A percentile compares a stretch with the other conserved stretches of the same genome.
Conservation (phyloP, 2,888 invertebrate species). For the Hirtodrosophila confusa region DNA sequence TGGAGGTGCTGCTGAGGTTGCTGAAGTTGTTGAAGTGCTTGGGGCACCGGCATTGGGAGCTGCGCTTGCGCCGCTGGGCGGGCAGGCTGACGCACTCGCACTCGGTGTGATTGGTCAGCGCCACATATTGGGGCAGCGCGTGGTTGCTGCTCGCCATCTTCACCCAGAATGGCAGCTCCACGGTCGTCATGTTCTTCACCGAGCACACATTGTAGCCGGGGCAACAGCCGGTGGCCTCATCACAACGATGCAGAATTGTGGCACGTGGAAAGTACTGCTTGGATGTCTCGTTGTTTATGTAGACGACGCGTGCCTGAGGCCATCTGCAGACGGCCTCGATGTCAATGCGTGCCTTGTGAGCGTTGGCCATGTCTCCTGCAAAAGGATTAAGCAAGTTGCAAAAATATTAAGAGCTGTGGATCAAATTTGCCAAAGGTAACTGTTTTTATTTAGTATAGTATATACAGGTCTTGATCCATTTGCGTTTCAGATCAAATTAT, state of each 20-base stretch:
- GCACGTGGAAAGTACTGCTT: slow-evolving; percentile 92
- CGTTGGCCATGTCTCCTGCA: slow-evolving; percentile 62
- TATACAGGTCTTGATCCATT: too few relatives aligned
- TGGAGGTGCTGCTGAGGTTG: slow-evolving; percentile 24
- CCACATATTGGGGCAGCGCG: slow-evolving; percentile 42
- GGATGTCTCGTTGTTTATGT: slow-evolving; percentile 84
- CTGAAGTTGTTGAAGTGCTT: slow-evolving; percentile 82
- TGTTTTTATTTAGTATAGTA: too few relatives aligned
- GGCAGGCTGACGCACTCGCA: slow-evolving; percentile 78
- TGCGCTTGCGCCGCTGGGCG: slow-evolving; percentile 47
- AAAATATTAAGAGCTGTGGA: too few relatives aligned
- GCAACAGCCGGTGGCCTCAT: slow-evolving; percentile 94
- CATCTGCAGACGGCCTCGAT: slow-evolving; percentile 71
- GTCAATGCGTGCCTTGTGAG: slow-evolving; percentile 69
- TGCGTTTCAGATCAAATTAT: too few relatives aligned
- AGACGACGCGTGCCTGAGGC: slow-evolving; percentile 77
- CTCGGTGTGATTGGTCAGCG: slow-evolving; percentile 81
- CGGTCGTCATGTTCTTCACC: slow-evolving; percentile 86
- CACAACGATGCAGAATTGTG: slow-evolving; percentile 93
- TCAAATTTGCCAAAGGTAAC: too few relatives aligned
- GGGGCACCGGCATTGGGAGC: slow-evolving; percentile 71
- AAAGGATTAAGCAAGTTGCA: slow-evolving; percentile 15
- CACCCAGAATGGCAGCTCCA: slow-evolving; percentile 74
- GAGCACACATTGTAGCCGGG: slow-evolving; percentile 88
- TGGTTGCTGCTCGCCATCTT: slow-evolving; percentile 19